Percentiles rank a stretch among this genome's conserved stretches.
phyloP scores from a whole-genome alignment of 2,113 vertebrate species.

The Cranoglanis bouderius region DNA sequence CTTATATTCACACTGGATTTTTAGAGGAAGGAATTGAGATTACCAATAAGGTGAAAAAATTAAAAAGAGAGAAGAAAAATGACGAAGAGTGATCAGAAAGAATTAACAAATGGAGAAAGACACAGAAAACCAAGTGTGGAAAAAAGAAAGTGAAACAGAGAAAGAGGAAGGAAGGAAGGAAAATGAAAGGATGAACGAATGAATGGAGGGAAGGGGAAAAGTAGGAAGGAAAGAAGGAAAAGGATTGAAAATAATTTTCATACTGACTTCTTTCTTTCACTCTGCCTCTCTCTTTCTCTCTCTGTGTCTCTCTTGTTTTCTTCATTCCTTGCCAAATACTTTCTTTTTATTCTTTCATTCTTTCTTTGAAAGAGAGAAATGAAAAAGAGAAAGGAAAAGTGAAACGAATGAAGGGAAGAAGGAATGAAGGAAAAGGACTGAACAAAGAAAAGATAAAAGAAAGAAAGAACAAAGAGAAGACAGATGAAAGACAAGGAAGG shows the following conservation, averaged over 20 bases:
- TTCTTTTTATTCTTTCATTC: no score
- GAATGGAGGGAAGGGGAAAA: no score
- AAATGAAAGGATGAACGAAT: neutral
- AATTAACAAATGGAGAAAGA: neutral
- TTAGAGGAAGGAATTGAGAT: neutral
- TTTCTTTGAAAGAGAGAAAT: neutral
- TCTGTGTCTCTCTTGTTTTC: neutral
- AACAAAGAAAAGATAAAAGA: neutral
- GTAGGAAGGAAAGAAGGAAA: neutral
- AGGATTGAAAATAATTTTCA: no score
- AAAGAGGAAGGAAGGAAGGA: neutral
- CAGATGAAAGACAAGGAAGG: neutral
- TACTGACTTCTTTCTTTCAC: neutral
- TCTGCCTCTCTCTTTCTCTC: neutral
- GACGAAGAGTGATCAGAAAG: no score
- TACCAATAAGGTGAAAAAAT: neutral
- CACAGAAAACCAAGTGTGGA: neutral
- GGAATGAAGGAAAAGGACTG: neutral
- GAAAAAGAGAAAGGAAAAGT: neutral
- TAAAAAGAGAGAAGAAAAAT: no score
- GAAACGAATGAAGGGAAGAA: neutral
- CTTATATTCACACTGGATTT: neutral
- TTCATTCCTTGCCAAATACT: no score
- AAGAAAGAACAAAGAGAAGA: neutral
- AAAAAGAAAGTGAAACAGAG: neutral